Conservation (phyloP, 2,797 vertebrate species). For the Lagorchestes hirsutus region DNA sequence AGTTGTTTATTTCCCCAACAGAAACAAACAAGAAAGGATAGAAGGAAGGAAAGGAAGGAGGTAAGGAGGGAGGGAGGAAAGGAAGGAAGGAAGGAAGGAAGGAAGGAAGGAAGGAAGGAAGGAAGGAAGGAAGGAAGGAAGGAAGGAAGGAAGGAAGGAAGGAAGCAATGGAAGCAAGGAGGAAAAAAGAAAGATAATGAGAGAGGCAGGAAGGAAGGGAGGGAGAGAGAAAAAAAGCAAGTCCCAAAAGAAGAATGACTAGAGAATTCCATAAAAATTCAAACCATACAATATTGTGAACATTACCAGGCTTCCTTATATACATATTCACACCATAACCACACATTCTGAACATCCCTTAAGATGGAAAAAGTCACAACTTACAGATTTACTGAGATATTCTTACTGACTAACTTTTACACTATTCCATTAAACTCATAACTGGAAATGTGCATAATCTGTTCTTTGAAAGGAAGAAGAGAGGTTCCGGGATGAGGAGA, state of each 20-base stretch:
- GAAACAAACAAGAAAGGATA: slow-evolving; percentile 21
- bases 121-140: background rate
- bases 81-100: too few species aligned
- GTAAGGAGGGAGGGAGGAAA: background rate
- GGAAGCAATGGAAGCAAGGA: background rate
- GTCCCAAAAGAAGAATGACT: background rate
- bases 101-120: too few species aligned
- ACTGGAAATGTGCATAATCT: background rate
- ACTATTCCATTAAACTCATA: background rate
- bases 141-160: background rate
- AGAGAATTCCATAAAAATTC: slow-evolving; percentile 17
- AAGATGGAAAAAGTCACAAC: background rate
- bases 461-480: background rate
- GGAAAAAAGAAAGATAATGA: too few species aligned
- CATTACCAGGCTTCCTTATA: background rate
- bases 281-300: background rate
- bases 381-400: background rate
- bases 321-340: background rate
- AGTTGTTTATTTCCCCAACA: slow-evolving; percentile 6
- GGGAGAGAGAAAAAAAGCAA: background rate
- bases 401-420: background rate
- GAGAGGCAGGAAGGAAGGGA: too few species aligned
- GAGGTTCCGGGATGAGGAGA: background rate
- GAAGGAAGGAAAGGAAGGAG: background rate
- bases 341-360: background rate